These are phyloP conservation scores for Thryonomys swinderianus DNA, from an alignment of 2,113 vertebrate genomes.

Conservation along the genomic window DNA sequence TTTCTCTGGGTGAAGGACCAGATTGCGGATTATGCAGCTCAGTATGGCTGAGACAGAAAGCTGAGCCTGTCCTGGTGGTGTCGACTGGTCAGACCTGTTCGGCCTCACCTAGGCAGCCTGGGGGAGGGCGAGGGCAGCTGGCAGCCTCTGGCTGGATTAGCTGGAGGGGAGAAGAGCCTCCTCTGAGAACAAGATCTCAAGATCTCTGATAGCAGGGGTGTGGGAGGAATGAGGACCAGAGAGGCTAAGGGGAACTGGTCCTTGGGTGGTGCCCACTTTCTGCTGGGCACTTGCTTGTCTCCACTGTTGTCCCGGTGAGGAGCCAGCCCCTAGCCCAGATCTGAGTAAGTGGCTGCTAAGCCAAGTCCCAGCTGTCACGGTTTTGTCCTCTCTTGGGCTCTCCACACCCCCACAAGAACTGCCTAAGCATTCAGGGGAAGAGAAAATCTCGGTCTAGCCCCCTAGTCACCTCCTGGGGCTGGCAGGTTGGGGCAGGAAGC, in stretches of 20 bases:
- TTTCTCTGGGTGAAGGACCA: not conserved
- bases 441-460: not conserved
- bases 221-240: not conserved
- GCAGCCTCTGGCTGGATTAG: constrained; percentile 64
- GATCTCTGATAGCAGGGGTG: not conserved
- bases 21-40: not conserved
- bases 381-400: not conserved
- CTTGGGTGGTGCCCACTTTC: not conserved
- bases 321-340: constrained; percentile 12
- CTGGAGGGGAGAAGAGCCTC: constrained; percentile 23
- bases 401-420: not conserved
- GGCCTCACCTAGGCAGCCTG: constrained; percentile 43
- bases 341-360: fast-evolving
- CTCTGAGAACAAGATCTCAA: not conserved
- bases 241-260: not conserved
- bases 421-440: not conserved
- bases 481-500: constrained; percentile 12
- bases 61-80: constrained; percentile 53
- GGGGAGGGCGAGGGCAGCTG: constrained; percentile 10
- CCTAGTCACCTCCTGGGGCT: not conserved
- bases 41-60: constrained; percentile 59
- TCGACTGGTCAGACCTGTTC: constrained; percentile 81
- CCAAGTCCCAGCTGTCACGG: not conserved
- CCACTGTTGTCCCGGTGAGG: not conserved
- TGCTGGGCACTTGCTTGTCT: not conserved